Evolutionary conservation across 1,140 invertebrate species (phyloP).

Genomic region (Sinonovacula constricta): DNA sequence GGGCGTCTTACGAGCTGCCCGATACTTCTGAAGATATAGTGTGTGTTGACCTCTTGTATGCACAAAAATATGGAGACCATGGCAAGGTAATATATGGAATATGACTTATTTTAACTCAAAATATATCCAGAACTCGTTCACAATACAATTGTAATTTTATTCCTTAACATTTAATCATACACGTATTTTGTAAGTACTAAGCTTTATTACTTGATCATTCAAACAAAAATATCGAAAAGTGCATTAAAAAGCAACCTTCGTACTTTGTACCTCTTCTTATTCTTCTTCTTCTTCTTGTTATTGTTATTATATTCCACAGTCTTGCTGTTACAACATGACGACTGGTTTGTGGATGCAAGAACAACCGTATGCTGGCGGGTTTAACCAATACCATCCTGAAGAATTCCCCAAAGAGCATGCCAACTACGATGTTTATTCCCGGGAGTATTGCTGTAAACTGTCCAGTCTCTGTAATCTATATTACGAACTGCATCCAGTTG

Average conservation of each 20-base stretch:
- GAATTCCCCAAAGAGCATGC: neutral
- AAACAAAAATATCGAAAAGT: too few relatives aligned
- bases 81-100: neutral
- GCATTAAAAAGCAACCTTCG: too few relatives aligned
- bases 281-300: neutral
- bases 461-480: constrained; percentile 13
- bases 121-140: neutral
- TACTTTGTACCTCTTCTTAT: too few relatives aligned
- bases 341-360: neutral
- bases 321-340: constrained; percentile 19
- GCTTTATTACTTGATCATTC: neutral
- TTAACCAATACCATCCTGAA: constrained; percentile 13
- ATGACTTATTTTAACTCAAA: neutral
- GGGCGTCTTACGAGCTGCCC: neutral
- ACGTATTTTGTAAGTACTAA: neutral
- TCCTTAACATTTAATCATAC: neutral
- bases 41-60: neutral
- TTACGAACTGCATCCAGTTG: constrained; percentile 30
- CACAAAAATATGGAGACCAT: neutral
- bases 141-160: neutral
- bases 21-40: neutral
- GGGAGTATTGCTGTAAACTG: constrained; percentile 6
- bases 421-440: neutral
- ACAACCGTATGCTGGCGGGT: constrained; percentile 20
- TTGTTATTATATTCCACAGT: neutral